Conservation (phyloP, 2,797 vertebrate genomes). For the Melanotaenia parkinsoni region DNA sequence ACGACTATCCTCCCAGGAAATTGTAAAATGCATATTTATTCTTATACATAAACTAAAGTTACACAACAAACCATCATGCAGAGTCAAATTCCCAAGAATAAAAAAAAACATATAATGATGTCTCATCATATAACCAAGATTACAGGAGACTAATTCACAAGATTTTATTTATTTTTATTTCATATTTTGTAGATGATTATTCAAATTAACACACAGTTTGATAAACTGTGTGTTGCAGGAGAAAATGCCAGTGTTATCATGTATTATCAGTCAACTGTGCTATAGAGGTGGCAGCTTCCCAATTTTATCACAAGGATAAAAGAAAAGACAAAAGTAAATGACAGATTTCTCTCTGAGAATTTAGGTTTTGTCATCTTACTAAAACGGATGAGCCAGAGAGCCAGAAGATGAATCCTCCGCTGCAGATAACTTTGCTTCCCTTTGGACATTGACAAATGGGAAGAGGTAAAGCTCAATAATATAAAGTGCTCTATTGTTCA, state of each 20-base stretch:
- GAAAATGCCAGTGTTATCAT: background rate
- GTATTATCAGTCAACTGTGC: background rate
- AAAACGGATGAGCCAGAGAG: slow-evolving; percentile 36
- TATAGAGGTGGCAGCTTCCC: background rate
- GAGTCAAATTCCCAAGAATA: background rate
- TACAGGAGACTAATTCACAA: background rate
- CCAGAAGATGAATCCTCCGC: slow-evolving; percentile 26
- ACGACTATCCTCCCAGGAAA: background rate
- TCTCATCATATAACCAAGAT: background rate
- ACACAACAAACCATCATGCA: background rate
- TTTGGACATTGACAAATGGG: slow-evolving; percentile 51
- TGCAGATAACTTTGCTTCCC: slow-evolving; percentile 47
- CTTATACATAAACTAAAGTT: background rate
- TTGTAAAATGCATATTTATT: background rate
- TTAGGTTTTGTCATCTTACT: slow-evolving; percentile 20
- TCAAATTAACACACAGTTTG: background rate
- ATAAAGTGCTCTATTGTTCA: slow-evolving; percentile 41
- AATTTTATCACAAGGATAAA: background rate
- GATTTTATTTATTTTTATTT: background rate
- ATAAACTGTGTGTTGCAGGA: background rate
- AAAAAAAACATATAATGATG: background rate
- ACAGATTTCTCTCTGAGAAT: slow-evolving; percentile 27
- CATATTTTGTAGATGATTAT: background rate
- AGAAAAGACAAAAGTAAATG: slow-evolving; percentile 6
- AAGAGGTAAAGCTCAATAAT: slow-evolving; percentile 45